These are phyloP conservation scores for Mastomys natalensis DNA, from an alignment of 2,113 vertebrate genomes.

Conservation along the genomic window DNA sequence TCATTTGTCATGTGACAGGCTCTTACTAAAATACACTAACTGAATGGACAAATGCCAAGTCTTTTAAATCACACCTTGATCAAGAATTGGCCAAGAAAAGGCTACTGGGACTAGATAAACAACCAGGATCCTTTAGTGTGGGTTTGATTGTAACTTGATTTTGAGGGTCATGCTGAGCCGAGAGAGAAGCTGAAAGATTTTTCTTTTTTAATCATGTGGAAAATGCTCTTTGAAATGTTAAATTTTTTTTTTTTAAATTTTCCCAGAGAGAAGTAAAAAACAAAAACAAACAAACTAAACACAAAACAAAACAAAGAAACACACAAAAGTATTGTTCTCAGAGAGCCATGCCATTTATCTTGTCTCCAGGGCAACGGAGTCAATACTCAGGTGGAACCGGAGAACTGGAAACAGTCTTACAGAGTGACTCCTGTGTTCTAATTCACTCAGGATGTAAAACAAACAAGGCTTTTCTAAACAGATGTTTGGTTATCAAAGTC, in stretches of 20 bases:
- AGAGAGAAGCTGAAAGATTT: conserved; percentile 53
- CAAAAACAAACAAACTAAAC: background rate
- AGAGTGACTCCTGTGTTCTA: background rate
- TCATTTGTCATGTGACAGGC: background rate
- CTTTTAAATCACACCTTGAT: background rate
- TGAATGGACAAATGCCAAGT: background rate
- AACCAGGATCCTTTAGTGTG: conserved; percentile 1
- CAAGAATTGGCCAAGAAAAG: background rate
- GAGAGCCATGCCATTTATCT: conserved; percentile 38
- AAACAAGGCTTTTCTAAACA: background rate
- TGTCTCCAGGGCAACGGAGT: conserved; percentile 53
- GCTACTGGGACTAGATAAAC: conserved; percentile 31
- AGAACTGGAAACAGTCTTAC: conserved; percentile 2
- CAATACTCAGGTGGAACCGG: conserved; percentile 42
- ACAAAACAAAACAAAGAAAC: too few relatives aligned
- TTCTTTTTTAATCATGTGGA: background rate
- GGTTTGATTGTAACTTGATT: conserved; percentile 63
- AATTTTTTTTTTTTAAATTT: too few relatives aligned
- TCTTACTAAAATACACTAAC: background rate
- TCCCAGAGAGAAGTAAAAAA: background rate
- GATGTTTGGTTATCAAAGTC: background rate
- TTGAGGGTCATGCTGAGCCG: conserved; percentile 1
- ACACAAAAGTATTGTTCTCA: background rate
- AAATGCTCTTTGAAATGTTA: conserved; percentile 21
- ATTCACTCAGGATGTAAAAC: conserved; percentile 13